Base-by-base conservation (phyloP, 2,888 invertebrate species). In the Scaptomyza reducta region DNA sequence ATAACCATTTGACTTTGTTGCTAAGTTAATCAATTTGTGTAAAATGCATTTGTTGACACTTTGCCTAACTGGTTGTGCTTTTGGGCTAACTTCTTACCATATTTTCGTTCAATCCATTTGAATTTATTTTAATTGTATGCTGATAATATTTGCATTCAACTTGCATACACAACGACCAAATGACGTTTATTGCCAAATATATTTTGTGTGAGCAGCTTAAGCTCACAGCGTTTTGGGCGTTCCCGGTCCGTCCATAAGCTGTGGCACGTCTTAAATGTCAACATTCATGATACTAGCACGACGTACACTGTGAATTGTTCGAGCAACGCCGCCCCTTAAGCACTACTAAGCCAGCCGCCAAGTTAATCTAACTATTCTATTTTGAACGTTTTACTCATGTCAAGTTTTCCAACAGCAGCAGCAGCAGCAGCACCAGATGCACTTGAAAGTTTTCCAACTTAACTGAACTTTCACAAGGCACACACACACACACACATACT, bases 371-470 rank as follows among this genome's bases (percentile, higher is more conserved):
- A 70, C 58, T 61, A 70, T 59, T 56, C 57, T 53, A 46, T 70
- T 75, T 61, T 10, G 63, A 29, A 64, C 27, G 27, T 60, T 60
- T 46, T 73, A 58, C 58, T 41, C 60, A 61, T 77, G 63, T 61
- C 65, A 75, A 75, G 69, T 77, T 77, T 77, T 69, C n/a, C n/a
- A n/a, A n/a, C n/a, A n/a, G n/a, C n/a, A n/a, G n/a, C n/a, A n/a
- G n/a, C n/a, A n/a, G n/a, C n/a, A n/a, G n/a, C n/a, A n/a, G 50
- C 79, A 40, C 16, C 40, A 71, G 75, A 67, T 82, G 83, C 83
- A 82, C 83, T 86, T 86, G 77, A 82, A 81, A 81, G 79, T 86
- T 81, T 85, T 86, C 76, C 64, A 62, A 73, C 62, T 80, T 59
- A 61, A 77, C 65, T 50, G 40, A 83, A 74, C 75, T 78, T 71